Conservation (phyloP, 2,888 invertebrate genomes). For the Thera britannica region DNA sequence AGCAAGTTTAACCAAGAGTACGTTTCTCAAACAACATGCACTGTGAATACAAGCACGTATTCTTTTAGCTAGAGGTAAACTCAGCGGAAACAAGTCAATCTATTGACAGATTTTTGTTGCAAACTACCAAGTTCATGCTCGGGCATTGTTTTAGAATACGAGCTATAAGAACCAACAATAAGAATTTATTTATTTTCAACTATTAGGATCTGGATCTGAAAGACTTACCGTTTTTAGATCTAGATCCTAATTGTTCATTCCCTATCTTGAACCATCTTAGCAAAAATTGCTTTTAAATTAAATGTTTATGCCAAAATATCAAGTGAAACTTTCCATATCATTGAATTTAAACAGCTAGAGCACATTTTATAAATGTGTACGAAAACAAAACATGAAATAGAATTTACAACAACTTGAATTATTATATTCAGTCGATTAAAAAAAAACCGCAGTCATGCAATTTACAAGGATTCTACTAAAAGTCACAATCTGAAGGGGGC, state of each 20-base stretch:
- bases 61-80: neutral
- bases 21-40: no score
- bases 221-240: no score
- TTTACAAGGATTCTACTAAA: constrained; percentile 3
- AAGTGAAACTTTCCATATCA: constrained; percentile 16
- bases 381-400: constrained; percentile 35
- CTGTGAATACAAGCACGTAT: no score
- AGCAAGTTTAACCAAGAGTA: no score
- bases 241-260: no score
- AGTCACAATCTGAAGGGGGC: neutral
- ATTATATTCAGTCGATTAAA: constrained; percentile 10
- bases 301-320: neutral
- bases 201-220: no score
- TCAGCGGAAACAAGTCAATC: neutral
- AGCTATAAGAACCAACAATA: no score
- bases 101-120: neutral
- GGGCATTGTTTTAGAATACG: no score
- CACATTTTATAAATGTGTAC: constrained; percentile 28
- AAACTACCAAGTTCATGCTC: neutral
- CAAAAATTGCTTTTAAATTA: no score
- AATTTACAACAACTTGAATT: constrained; percentile 30
- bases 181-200: no score
- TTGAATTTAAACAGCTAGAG: constrained; percentile 14
- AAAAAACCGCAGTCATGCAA: constrained; percentile 1
- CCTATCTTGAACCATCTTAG: no score